Percentiles rank a stretch among this genome's conserved stretches.
Evolutionary conservation across 2,888 invertebrate species (phyloP).

Genomic region (Baronia brevicornis): DNA sequence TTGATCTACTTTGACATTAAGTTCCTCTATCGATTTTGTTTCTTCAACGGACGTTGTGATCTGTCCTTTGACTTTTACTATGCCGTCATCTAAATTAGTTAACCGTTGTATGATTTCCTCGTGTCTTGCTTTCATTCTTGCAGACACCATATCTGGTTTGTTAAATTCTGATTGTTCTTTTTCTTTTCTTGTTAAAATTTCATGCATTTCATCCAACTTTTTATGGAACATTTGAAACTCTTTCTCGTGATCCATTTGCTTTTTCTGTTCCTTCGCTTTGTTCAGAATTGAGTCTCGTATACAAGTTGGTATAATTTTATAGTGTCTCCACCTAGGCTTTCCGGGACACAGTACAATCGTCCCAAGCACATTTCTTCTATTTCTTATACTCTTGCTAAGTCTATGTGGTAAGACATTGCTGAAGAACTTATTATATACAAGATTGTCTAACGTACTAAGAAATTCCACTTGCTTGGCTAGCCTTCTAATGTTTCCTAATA

Average conservation of each 20-base stretch:
- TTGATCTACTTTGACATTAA: constrained; percentile 57
- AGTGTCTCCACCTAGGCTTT: constrained; percentile 45
- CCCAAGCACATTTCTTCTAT: constrained; percentile 46
- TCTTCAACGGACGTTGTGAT: constrained; percentile 37
- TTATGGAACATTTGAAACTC: constrained; percentile 41
- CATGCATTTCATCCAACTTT: constrained; percentile 53
- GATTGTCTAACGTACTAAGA: constrained; percentile 64
- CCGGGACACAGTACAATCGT: constrained; percentile 54
- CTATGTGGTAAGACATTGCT: constrained; percentile 46
- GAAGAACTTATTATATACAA: constrained; percentile 63
- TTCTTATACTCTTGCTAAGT: constrained; percentile 45
- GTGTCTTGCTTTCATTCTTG: constrained; percentile 28
- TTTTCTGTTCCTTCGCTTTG: constrained; percentile 54
- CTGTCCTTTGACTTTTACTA: constrained; percentile 41
- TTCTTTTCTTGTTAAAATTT: constrained; percentile 39
- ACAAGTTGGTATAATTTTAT: constrained; percentile 46
- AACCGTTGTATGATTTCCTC: constrained; percentile 48
- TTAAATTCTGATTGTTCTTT: constrained; percentile 17
- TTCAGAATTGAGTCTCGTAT: constrained; percentile 58
- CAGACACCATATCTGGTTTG: constrained; percentile 17
- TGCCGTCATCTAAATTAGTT: constrained; percentile 42
- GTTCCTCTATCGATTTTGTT: constrained; percentile 34
- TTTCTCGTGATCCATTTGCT: constrained; percentile 48
- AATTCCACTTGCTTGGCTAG: constrained; percentile 75
- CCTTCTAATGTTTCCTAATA: constrained; percentile 71